Base-by-base conservation (phyloP, 2,797 vertebrate genomes). In the Ciconia nigra region DNA sequence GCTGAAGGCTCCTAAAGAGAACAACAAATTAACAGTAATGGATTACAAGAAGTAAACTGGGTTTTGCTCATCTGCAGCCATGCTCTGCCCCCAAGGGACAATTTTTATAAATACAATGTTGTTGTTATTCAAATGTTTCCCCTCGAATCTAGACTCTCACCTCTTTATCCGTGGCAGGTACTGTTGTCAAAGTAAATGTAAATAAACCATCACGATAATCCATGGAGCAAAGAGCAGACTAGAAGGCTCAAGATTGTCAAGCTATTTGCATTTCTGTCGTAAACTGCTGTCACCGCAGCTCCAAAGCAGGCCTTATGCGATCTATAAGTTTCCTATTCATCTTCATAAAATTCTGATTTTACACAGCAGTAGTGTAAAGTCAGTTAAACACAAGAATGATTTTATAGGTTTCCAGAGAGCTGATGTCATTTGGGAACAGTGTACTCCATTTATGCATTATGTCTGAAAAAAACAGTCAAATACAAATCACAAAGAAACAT, bases 401-500 rank as follows among this genome's bases (percentile, higher is more conserved):
- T 96, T 97, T 93, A 94, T 76, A 93, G 78, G 87, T 94, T 97
- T 97, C 92, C 87, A 96, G 93, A 89, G 90, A 90, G 62, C 74
- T 84, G 61, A 94, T 95, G 67, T 90, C 94, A 93, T 93, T 61
- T 95, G 92, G 82, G 87, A 95, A 84, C 78, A 81, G 72, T 14
- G 6, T 88, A 92, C 46, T 97, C 94, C 83, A 77, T 77, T 97
- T 97, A 89, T 13, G 31, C 52, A 92, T 93, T 87, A 87, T 55
- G 31, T 90, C 57, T 86, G 85, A 93, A 93, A 94, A 90, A 97
- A 96, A 84, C 37, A 92, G 80, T 90, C 80, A 90, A 88, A 95
- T 73, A 93, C 91, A 98, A 98, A 97, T 97, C 95, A 95, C 59
- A 91, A 89, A 93, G 88, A 97, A 98, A 96, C 85, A 87, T 18